Percentiles rank a stretch among this genome's conserved stretches.
Conservation (phyloP, 2,113 vertebrate genomes). For the Castor canadensis region DNA sequence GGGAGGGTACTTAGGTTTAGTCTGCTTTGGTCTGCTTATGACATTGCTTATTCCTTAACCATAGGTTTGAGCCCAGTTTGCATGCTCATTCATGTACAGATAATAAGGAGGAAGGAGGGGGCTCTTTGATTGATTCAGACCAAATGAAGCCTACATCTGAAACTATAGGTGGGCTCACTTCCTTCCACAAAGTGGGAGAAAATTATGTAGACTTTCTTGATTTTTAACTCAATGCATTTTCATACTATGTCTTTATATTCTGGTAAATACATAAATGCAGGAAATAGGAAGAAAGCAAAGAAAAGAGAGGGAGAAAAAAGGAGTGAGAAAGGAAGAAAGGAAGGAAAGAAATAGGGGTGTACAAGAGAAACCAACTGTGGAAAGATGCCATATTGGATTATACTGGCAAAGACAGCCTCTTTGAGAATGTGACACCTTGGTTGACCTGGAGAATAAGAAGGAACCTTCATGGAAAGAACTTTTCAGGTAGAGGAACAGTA, state of each 20-base stretch:
- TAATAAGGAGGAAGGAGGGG: background rate
- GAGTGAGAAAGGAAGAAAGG: background rate
- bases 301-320: background rate
- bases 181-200: background rate
- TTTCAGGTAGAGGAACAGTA: background rate
- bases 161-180: background rate
- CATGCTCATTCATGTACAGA: background rate
- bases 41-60: background rate
- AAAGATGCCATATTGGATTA: background rate
- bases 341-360: no score
- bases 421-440: background rate
- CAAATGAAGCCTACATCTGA: background rate
- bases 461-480: background rate
- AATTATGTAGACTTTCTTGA: background rate
- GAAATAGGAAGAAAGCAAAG: background rate
- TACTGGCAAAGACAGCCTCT: background rate
- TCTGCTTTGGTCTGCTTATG: background rate
- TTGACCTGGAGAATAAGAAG: background rate
- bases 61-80: background rate
- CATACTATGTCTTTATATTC: background rate
- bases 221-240: background rate
- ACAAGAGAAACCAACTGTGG: background rate
- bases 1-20: background rate
- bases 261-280: background rate
- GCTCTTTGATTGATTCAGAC: background rate